Evolutionary conservation across 2,113 vertebrate species (phyloP), one percentile per base, ranked within the genome.

Genomic region (Sclerurus mexicanus): DNA sequence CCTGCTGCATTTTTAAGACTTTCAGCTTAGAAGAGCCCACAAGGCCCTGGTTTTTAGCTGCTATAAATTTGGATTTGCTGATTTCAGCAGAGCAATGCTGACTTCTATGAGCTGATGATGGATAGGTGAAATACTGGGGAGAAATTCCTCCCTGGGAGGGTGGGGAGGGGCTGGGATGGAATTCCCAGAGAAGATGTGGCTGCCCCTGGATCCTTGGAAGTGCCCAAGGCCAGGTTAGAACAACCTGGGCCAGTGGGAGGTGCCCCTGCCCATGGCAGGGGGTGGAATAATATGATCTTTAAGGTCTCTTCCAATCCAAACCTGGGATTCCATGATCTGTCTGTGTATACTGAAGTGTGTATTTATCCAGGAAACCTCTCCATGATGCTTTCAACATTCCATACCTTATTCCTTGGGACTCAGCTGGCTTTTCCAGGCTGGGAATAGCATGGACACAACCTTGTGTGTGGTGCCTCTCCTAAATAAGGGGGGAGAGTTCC

Each of bases 191-290:
- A 0, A 60, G 62, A 59, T 37, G 35, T 0, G 75, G 75, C 21
- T 80, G 50, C 15, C 2, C 27, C 68, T 42, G 40, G 40, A 74
- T 28, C 68, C 28, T 60, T 66, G 68, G 37, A 0, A 67, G 9
- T 37, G 44, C 0, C 52, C 68, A 44, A 44, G 44, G 25, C 50
- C 50, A 10, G 40, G 10, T 14, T 52, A 50, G 58, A 58, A 31
- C 9, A 4, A 0, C 30, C 59, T 66, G 68, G 59, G 44, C 2
- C 0, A 5, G 8, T 4, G 44, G 58, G 0, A 88, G 6, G 14
- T 33, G 25, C 42, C 35, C 25, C 25, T 73, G 60, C 27, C 12
- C 60, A 11, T 62, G 60, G 37, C 37, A 62, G 18, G 27, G 64
- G 28, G 13, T 56, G 67, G 25, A 12, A 14, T 7, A 7, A 39